Base-by-base conservation (phyloP, 2,888 invertebrate species). In the Panopea generosa region DNA sequence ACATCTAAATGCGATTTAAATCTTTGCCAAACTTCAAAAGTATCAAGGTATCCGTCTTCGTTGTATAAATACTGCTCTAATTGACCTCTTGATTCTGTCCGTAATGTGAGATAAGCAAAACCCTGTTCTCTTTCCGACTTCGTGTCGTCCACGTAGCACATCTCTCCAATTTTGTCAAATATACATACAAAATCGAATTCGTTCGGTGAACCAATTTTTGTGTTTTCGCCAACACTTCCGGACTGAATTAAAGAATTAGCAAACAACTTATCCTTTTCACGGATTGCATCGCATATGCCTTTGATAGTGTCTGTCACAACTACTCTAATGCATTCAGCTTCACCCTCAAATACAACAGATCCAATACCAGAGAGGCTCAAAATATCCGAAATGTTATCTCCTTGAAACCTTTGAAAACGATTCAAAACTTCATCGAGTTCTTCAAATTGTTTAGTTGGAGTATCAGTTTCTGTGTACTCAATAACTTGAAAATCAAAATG, bases 191-290 rank as follows among this genome's bases (percentile, higher is more conserved):
- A 67, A 43, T 67, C 67, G 52, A 67, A 67, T 29, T 67, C 67
- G 49, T 67, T 27, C 18, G 67, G 67, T 4, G 18, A 22, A 20
- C 50, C 38, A 9, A 59, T 52, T 52, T 67, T 67, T 50, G 67
- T 67, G 14, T 59, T 52, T 29, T 67, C 67, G 16, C 67, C 67
- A 2, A 67, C 67, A 52, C 67, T 67, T n/a, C 67, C 67, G 11
- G 67, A 59, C 18, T 67, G 67, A 4, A 50, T 43, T 2, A 67
- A 24, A 4, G 26, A 20, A 45, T 26, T 33, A 22, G 47, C 18
- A 38, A 47, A 50, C 7, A 50, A n/a, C 43, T 50, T 18, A 26
- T 43, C 33, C 29, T 26, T 52, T 22, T 67, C 50, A 11, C 7
- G n/a, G 11, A 67, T 22, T 14, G 26, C 49, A 14, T 0, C n/a